phyloP scores from a whole-genome alignment of 2,888 invertebrate species.

The Drosophila mettleri region DNA sequence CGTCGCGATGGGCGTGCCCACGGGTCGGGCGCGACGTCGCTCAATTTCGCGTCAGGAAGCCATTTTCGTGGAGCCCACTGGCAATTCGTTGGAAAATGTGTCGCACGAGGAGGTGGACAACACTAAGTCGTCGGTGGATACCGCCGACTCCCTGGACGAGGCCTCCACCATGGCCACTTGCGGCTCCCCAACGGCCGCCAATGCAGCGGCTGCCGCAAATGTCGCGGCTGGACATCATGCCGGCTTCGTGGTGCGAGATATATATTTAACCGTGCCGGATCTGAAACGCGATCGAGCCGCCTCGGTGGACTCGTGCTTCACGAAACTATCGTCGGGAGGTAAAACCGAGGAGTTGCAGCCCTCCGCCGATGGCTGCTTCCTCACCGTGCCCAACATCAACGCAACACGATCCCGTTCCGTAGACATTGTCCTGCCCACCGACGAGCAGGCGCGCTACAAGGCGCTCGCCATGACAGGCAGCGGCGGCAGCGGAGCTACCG shows the following conservation, averaged over 20 bases:
- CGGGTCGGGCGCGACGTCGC: conserved; percentile 87
- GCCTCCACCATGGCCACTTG: conserved; percentile 84
- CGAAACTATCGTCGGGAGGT: conserved; percentile 90
- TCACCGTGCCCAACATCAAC: conserved; percentile 90
- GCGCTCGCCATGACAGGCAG: conserved; percentile 90
- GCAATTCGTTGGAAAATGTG: conserved; percentile 90
- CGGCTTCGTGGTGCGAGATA: conserved; percentile 88
- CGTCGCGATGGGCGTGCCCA: conserved; percentile 62
- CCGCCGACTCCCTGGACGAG: conserved; percentile 79
- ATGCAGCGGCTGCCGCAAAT: conserved; percentile 60
- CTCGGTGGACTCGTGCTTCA: conserved; percentile 94
- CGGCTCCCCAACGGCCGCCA: conserved; percentile 71
- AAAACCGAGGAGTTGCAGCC: conserved; percentile 89
- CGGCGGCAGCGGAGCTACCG: conserved; percentile 33
- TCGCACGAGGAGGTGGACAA: conserved; percentile 85
- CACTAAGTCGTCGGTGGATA: conserved; percentile 67
- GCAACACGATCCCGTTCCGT: conserved; percentile 92
- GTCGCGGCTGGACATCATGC: conserved; percentile 53
- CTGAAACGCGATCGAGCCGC: conserved; percentile 93
- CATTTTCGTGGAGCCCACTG: conserved; percentile 91
- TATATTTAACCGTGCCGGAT: conserved; percentile 93
- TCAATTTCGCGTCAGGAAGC: conserved; percentile 94
- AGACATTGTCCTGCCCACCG: conserved; percentile 94
- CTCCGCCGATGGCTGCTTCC: conserved; percentile 86
- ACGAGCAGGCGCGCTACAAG: conserved; percentile 93